A percentile compares a stretch with the other conserved stretches of the same genome.
Evolutionary conservation across 2,797 vertebrate genomes (phyloP).

Genomic region (Coreius guichenoti): DNA sequence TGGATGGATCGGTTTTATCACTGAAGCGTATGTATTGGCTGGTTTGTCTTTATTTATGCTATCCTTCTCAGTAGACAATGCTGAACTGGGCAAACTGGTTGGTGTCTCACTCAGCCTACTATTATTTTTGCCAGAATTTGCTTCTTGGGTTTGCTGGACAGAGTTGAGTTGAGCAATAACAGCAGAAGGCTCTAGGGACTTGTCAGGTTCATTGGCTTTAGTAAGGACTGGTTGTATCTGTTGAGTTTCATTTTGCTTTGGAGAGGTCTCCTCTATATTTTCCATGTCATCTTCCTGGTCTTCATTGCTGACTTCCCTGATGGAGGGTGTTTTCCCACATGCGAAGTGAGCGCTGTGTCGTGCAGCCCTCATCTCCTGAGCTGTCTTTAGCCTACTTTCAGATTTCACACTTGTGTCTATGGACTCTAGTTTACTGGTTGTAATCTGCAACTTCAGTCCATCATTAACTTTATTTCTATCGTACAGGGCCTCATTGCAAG

Average conservation of each 20-base stretch:
- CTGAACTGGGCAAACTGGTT: conserved; percentile 38
- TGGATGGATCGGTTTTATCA: conserved; percentile 7
- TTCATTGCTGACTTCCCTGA: conserved; percentile 83
- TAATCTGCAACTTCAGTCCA: conserved; percentile 58
- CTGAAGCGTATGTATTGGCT: conserved; percentile 16
- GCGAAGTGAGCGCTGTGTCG: conserved; percentile 78
- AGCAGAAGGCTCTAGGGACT: background rate
- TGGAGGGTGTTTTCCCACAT: conserved; percentile 81
- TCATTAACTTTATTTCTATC: conserved; percentile 65
- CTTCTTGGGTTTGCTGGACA: conserved; percentile 49
- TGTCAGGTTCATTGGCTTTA: conserved; percentile 2
- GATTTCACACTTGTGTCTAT: conserved; percentile 65
- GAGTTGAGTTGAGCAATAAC: conserved; percentile 9
- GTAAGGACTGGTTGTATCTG: conserved; percentile 43
- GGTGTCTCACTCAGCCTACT: conserved; percentile 54
- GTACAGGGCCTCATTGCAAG: conserved; percentile 62
- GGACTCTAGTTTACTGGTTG: conserved; percentile 66
- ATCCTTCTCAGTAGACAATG: background rate
- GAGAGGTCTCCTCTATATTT: conserved; percentile 63
- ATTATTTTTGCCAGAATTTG: conserved; percentile 53
- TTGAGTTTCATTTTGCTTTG: conserved; percentile 47
- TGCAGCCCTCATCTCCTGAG: conserved; percentile 73
- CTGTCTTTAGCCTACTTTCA: conserved; percentile 74
- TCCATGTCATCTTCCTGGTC: conserved; percentile 81
- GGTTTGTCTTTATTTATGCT: conserved; percentile 25